Base-by-base conservation (phyloP, 2,113 vertebrate genomes). In the Nycticebus coucang region DNA sequence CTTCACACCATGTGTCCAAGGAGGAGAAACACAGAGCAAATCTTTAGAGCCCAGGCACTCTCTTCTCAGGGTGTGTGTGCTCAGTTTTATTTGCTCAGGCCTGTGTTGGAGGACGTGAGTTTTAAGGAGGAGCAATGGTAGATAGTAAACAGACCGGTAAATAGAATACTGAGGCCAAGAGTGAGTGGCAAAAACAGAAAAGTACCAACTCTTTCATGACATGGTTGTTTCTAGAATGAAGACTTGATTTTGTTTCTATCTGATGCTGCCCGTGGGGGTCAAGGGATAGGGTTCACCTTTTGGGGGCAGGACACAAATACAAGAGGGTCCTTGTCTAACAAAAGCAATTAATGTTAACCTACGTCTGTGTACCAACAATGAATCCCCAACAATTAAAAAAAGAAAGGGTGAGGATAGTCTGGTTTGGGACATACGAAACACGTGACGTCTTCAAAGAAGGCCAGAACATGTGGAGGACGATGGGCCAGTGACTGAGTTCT, bases 371-470 rank as follows among this genome's bases (percentile, higher is more conserved):
- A 50, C 45, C 45, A 8, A 9, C 45, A 50, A 50, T 50, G 45
- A 50, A 50, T 50, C 45, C 45, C 7, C 45, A 50, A 50, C 45
- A 50, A 50, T 10, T 10, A 50, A 50, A 7, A 50, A 50, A 50
- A 8, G 10, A 50, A 50, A 50, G 10, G 45, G 45, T 50, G 50
- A 57, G 75, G 53, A 18, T 45, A 91, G 41, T 35, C n/a, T 33
- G 57, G 35, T 59, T 87, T 94, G 37, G 19, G 41, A 81, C 33
- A 50, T 64, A 55, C 1, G 30, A 30, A 84, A 53, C 83, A 37
- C n/a, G 55, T 80, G 82, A 18, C 18, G 69, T 80, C 82, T 75
- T 84, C 82, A 91, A 21, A 59, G 82, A 95, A 87, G 37, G 64
- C 55, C 74, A 64, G 30, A 66, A 53, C 26, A 77, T 26, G 35